Evolutionary conservation across 2,888 invertebrate genomes (phyloP).

Genomic region (Colletes collaris): DNA sequence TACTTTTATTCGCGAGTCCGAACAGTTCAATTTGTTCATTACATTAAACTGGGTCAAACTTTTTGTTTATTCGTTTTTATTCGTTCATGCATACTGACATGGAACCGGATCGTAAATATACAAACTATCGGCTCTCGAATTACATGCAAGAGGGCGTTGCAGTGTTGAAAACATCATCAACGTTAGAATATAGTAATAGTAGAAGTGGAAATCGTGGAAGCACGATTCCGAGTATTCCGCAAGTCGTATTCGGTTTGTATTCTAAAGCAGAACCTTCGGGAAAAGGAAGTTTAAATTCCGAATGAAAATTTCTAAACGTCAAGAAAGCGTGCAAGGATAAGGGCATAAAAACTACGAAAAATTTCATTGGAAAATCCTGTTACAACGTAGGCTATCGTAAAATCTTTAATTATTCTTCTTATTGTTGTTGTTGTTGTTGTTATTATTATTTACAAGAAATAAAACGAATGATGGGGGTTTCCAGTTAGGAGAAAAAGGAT

Average conservation of each 20-base stretch:
- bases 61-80: background rate
- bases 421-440: background rate
- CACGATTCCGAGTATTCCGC: no score
- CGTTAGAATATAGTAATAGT: background rate
- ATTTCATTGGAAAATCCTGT: conserved; percentile 71
- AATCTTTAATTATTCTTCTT: background rate
- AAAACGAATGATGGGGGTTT: conserved; percentile 53
- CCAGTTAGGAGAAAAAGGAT: conserved; percentile 92
- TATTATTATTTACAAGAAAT: no score
- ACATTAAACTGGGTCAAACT: background rate
- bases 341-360: conserved; percentile 59
- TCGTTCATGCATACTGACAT: conserved; percentile 21
- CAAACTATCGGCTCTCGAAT: conserved; percentile 66
- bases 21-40: conserved; percentile 15
- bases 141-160: conserved; percentile 63
- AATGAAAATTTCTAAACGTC: background rate
- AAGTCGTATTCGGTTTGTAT: background rate
- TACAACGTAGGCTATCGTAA: conserved; percentile 70
- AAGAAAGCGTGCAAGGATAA: conserved; percentile 18
- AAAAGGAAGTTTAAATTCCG: background rate
- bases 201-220: background rate
- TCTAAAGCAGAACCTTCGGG: background rate
- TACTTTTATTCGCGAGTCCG: background rate
- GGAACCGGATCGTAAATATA: conserved; percentile 33
- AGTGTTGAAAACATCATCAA: conserved; percentile 46